Percentiles rank a stretch among this genome's conserved stretches.
Conservation (phyloP, 1,140 invertebrate genomes). For the Ceratitis capitata region DNA sequence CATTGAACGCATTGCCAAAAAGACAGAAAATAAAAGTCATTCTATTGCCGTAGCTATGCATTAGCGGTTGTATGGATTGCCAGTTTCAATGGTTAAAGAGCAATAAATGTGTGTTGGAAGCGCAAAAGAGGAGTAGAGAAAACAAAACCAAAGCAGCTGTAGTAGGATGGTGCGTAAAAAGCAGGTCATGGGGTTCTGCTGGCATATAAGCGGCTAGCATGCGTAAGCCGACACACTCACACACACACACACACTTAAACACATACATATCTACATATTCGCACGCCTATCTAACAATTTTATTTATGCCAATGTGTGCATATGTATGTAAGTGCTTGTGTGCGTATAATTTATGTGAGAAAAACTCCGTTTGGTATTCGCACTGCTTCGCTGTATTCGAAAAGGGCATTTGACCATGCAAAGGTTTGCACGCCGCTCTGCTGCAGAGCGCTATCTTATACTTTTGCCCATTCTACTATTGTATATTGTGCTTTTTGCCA, state of each 20-base stretch:
- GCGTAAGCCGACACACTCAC: background rate
- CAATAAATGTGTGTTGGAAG: background rate
- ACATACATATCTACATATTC: background rate
- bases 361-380: background rate
- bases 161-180: background rate
- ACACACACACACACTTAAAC: background rate
- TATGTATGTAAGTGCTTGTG: background rate
- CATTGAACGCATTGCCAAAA: constrained; percentile 9
- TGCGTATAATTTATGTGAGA: background rate
- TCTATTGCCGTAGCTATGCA: background rate
- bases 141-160: background rate
- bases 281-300: background rate
- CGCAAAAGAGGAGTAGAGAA: no score
- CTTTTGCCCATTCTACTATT: no score
- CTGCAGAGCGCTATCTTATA: background rate
- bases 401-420: background rate
- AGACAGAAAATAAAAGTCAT: background rate
- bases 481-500: background rate
- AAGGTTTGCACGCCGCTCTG: background rate
- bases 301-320: background rate
- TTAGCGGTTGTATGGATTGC: background rate
- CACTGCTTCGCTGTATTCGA: background rate
- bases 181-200: background rate
- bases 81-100: background rate
- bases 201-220: background rate